These are phyloP conservation scores for Thalassophryne amazonica DNA, from an alignment of 2,797 vertebrate genomes.

Conservation along the genomic window DNA sequence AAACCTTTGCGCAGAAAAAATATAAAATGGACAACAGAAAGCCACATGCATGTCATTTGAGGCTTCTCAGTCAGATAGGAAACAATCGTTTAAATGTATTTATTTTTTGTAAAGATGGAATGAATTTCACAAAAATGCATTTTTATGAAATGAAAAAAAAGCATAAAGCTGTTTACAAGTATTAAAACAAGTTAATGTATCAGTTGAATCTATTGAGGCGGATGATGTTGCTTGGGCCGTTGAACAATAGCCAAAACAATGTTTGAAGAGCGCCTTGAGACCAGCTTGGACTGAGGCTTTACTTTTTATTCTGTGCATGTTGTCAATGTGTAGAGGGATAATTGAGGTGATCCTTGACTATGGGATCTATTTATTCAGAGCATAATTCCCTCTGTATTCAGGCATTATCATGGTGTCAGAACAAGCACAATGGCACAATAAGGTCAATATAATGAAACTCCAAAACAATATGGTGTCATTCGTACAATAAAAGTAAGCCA, in stretches of 20 bases:
- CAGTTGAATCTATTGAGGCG: constrained; percentile 62
- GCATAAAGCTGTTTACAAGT: too few species aligned
- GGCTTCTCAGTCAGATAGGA: too few species aligned
- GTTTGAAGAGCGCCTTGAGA: constrained; percentile 74
- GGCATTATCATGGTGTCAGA: constrained; percentile 79
- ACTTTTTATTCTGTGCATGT: constrained; percentile 74
- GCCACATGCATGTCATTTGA: too few species aligned
- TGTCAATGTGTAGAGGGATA: constrained; percentile 76
- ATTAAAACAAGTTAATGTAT: constrained; percentile 53
- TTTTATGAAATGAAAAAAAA: too few species aligned
- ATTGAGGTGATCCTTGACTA: constrained; percentile 77
- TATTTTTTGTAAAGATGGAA: too few species aligned
- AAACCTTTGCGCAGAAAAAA: too few species aligned
- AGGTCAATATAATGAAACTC: constrained; percentile 80
- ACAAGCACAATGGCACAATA: constrained; percentile 78
- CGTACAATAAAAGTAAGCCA: constrained; percentile 59
- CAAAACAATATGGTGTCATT: constrained; percentile 78
- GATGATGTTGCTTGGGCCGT: constrained; percentile 65
- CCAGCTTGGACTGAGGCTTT: constrained; percentile 72
- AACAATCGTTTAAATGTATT: too few species aligned
- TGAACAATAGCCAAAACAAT: constrained; percentile 68
- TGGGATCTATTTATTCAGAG: constrained; percentile 77
- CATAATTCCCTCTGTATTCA: constrained; percentile 79
- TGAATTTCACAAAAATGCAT: too few species aligned
- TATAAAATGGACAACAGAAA: too few species aligned